Evolutionary conservation across 2,797 vertebrate species (phyloP).

Genomic region (Paguma larvata): DNA sequence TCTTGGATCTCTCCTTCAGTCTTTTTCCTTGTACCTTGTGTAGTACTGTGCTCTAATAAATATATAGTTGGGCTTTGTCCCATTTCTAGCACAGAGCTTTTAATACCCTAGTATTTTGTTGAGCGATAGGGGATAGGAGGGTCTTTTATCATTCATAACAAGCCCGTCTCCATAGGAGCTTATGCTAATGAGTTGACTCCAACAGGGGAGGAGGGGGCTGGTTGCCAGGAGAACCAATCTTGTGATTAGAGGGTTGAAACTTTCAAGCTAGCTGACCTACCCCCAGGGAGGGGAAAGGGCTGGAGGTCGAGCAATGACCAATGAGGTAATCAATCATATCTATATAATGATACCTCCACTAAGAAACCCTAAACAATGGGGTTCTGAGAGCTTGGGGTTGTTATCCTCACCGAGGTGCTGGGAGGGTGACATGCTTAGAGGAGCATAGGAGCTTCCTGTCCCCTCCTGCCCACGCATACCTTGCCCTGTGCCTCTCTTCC

Average conservation of each 20-base stretch:
- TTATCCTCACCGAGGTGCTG: neutral
- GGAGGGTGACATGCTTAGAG: neutral
- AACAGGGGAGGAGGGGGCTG: neutral
- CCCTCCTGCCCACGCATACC: no score
- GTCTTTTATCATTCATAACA: neutral
- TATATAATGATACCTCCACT: neutral
- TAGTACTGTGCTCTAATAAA: neutral
- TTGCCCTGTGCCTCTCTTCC: neutral
- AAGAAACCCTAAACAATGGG: neutral
- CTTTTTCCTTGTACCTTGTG: neutral
- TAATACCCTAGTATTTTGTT: neutral
- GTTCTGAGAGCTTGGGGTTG: neutral
- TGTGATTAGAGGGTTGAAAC: neutral
- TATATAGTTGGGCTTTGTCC: neutral
- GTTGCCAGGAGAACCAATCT: neutral
- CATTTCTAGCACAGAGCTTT: neutral
- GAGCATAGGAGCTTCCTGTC: neutral
- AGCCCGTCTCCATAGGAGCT: neutral
- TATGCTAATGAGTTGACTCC: neutral
- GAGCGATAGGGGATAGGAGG: neutral
- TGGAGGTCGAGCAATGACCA: neutral
- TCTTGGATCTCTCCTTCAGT: neutral
- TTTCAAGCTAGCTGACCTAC: neutral
- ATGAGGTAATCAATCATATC: neutral
- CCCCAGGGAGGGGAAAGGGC: neutral